Conservation (phyloP, 1,140 invertebrate species). For the Bombus difficillimus region DNA sequence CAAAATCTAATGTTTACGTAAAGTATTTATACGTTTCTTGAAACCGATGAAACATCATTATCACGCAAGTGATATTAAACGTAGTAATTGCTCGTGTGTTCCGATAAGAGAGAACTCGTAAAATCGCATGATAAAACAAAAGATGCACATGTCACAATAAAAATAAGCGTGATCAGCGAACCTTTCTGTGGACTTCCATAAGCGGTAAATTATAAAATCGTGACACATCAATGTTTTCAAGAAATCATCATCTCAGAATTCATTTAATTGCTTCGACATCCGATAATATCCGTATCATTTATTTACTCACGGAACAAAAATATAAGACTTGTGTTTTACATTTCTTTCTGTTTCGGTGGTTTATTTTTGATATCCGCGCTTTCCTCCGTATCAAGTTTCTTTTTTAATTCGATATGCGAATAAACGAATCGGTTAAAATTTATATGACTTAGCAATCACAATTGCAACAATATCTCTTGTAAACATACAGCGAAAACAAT, state of each 20-base stretch:
- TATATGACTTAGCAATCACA: neutral
- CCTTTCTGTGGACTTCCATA: neutral
- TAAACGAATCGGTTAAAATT: neutral
- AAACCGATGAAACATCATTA: too few species aligned
- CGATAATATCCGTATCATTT: neutral
- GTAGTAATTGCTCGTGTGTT: neutral
- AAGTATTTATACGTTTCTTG: too few species aligned
- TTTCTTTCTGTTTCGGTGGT: neutral
- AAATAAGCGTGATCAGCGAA: neutral
- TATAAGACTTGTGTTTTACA: neutral
- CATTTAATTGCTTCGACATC: neutral
- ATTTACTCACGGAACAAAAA: neutral
- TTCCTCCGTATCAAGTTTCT: too few species aligned
- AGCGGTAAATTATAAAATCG: neutral
- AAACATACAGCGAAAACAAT: neutral
- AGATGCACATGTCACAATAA: neutral
- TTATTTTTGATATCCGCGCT: neutral
- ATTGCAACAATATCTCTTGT: neutral
- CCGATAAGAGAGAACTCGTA: neutral
- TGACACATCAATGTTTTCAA: neutral
- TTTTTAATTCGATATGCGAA: neutral
- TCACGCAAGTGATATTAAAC: neutral
- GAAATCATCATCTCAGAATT: neutral
- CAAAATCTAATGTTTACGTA: too few species aligned
- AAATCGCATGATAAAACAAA: conserved; percentile 17